A percentile compares a stretch with the other conserved stretches of the same genome.
Evolutionary conservation across 2,113 vertebrate genomes (phyloP).

Genomic region (Naja naja): DNA sequence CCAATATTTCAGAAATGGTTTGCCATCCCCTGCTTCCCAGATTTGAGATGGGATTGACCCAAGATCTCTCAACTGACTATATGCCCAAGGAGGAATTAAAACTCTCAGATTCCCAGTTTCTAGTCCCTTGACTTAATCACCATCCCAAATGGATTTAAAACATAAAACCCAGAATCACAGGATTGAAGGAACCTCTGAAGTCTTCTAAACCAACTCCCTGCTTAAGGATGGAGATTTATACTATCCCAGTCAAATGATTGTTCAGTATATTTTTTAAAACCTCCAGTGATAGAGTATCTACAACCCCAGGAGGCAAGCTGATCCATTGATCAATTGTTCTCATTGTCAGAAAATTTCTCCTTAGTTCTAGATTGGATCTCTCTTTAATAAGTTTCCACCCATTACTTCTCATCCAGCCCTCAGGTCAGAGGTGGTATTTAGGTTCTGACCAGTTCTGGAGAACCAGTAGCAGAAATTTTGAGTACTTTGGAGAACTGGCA

Average conservation of each 20-base stretch:
- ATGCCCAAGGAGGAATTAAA: background rate
- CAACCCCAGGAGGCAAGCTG: background rate
- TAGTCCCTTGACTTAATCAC: background rate
- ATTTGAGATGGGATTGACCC: background rate
- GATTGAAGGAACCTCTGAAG: background rate
- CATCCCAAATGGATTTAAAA: background rate
- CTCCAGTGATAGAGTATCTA: background rate
- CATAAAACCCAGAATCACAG: background rate
- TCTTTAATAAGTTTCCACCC: background rate
- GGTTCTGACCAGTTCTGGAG: no score
- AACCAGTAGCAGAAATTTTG: no score
- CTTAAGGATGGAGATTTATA: background rate
- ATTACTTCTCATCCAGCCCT: background rate
- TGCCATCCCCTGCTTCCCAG: background rate
- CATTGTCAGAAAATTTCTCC: background rate
- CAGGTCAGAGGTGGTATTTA: no score
- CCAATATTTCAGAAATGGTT: background rate
- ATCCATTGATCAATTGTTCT: background rate
- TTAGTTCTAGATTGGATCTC: background rate
- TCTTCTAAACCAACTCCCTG: background rate
- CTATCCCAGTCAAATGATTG: background rate
- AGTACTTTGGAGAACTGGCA: no score
- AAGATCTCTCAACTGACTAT: background rate
- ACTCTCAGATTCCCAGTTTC: background rate
- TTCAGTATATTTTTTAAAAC: background rate